Base-by-base conservation (phyloP, 2,888 invertebrate genomes). In the Apamea epomidion region DNA sequence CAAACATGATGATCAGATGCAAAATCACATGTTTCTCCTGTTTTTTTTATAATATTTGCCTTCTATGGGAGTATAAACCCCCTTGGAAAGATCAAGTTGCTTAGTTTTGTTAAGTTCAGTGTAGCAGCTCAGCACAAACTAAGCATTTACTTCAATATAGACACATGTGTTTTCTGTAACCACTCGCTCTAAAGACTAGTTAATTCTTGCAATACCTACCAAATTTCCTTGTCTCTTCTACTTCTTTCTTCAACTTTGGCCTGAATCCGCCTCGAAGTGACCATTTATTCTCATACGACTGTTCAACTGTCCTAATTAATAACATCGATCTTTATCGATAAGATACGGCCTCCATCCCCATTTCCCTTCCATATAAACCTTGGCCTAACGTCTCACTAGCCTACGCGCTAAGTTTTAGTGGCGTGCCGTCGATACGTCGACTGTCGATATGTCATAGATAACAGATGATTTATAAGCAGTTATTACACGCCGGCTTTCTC, bases 401-500 rank as follows among this genome's bases (percentile, higher is more conserved):
- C 87, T 87, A 87, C 87, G 87, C 87, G 81, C 60, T 76, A 80
- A 84, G 60, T 86, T 88, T 81, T 87, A 83, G 77, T 75, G 78
- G 64, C 76, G 74, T 64, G 60, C 76, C 76, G 76, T 80, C 80
- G 84, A 80, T 88, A 77, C 78, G 62, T 80, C 83, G 85, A 85
- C 58, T 77, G 86, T 78, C 87, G 87, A 87, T 87, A 68, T 76
- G 88, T 83, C 83, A 88, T 69, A 86, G 87, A 87, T 87, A 87
- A 77, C 70, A 75, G 14, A 42, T 88, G 87, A 87, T 88, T 87
- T 87, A 87, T 81, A 81, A 62, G 72, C 73, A 64, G 81, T 88
- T 88, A 87, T 88, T 88, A 87, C 76, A 86, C 48, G 71, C 58
- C 83, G 62, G 87, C 86, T 88, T 86, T 87, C 88, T 88, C 86